Evolutionary conservation across 2,113 vertebrate genomes (phyloP), one percentile per base, ranked within the genome.

Genomic region (Eonycteris spelaea): DNA sequence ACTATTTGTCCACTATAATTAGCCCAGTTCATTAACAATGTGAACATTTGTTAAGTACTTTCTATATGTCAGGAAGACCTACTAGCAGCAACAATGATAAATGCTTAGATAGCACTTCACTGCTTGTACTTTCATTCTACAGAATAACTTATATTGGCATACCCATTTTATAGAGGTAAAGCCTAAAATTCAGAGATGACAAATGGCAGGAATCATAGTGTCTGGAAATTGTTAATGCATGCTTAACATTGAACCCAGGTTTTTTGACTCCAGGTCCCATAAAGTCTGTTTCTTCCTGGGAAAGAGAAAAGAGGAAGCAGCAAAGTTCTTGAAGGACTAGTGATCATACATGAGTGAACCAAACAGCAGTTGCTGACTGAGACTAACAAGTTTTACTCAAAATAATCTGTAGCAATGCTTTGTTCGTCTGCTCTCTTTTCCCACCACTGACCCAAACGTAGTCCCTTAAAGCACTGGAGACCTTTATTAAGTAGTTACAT

Each of bases 281-380:
- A 30, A 59, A 51, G 68, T 93, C 35, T 91, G 15, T 68, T 79
- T 95, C 90, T 95, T 97, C 53, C 67, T 93, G 59, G 57, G 63
- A 70, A 86, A 86, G 30, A 90, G 38, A 94, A 90, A 51, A 91
- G 55, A 65, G 11, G 35, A 55, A 57, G 43, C 63, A 90, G 2
- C 7, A 18, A 74, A 92, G 61, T 70, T 67, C 86, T 68, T 86
- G 12, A 75, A 86, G 35, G 65, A 87, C n/a, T 38, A 1, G 63
- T 78, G 73, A 53, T 93, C 61, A 18, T 57, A 26, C 4, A 6
- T 33, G 40, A 67, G 38, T 19, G 13, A 13, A 93, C 61, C 55
- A 78, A 65, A 43, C 61, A 59, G 61, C 38, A 21, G 22, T 65
- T 74, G 28, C n/a, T 48, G 74, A 51, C 86, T 86, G 87, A 87